A percentile compares a stretch with the other conserved stretches of the same genome.
These are phyloP conservation scores for Diuraphis noxia DNA, from an alignment of 1,140 invertebrate species.

Conservation along the genomic window DNA sequence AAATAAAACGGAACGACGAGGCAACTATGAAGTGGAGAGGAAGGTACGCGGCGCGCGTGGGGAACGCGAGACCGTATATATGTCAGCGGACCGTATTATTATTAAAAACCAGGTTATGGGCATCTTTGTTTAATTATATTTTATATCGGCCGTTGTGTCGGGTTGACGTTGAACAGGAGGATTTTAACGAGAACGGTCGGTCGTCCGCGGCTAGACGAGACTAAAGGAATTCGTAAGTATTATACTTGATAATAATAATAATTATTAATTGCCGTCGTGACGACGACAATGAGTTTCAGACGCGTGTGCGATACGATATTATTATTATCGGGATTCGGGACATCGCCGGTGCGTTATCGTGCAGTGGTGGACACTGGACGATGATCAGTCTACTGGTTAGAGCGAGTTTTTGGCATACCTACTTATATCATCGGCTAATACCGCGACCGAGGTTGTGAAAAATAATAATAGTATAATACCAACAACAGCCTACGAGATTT, in stretches of 20 bases:
- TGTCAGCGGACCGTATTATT: slow-evolving; percentile 47
- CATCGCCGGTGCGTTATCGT: neutral
- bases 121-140: slow-evolving; percentile 1
- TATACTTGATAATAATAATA: neutral
- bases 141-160: neutral
- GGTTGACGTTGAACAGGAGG: slow-evolving; percentile 27
- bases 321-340: neutral
- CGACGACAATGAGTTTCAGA: neutral
- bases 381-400: neutral
- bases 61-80: slow-evolving; percentile 43
- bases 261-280: neutral
- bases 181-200: neutral
- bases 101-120: slow-evolving; percentile 41
- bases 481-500: neutral
- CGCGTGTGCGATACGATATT: neutral
- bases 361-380: neutral
- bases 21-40: neutral
- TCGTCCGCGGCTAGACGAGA: neutral
- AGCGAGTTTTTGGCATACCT: neutral
- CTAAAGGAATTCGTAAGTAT: neutral
- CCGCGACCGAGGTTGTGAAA: neutral
- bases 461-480: neutral
- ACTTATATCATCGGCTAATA: neutral
- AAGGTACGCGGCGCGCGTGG: neutral
- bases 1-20: slow-evolving; percentile 37